Percentiles rank a stretch among this genome's conserved stretches.
Conservation (phyloP, 2,113 vertebrate genomes). For the Sorex fumeus region DNA sequence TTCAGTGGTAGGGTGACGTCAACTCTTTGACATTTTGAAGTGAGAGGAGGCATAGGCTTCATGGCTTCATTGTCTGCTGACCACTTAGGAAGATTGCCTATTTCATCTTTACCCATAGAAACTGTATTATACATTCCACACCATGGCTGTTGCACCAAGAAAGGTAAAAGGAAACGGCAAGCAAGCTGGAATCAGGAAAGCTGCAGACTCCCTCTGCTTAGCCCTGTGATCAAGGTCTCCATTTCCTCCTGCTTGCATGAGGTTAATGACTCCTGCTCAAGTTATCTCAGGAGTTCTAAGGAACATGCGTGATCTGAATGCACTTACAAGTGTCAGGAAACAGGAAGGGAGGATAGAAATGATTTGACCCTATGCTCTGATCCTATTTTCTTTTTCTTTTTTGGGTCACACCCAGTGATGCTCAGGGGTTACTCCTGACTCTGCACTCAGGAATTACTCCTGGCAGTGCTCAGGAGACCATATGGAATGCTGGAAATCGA, state of each 20-base stretch:
- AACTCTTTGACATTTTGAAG: neutral
- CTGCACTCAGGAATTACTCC: too few relatives aligned
- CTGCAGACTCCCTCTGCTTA: neutral
- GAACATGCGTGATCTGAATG: neutral
- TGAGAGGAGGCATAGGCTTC: neutral
- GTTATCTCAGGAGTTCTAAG: constrained; percentile 40
- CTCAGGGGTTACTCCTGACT: too few relatives aligned
- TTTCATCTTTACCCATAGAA: neutral
- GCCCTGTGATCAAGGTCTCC: neutral
- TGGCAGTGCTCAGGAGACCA: too few relatives aligned
- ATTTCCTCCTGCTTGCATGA: neutral
- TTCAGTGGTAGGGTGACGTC: neutral
- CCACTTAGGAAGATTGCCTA: neutral
- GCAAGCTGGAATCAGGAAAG: neutral
- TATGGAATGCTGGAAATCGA: too few relatives aligned
- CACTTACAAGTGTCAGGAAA: neutral
- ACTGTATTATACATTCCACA: neutral
- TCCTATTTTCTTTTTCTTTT: neutral
- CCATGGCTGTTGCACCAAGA: neutral
- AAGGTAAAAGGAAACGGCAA: neutral
- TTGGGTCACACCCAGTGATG: too few relatives aligned
- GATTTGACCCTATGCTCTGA: neutral
- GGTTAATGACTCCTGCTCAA: neutral
- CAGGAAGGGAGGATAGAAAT: neutral
- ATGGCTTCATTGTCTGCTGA: neutral